These are phyloP conservation scores for Camelus bactrianus DNA, from an alignment of 2,113 vertebrate species.

Conservation along the genomic window DNA sequence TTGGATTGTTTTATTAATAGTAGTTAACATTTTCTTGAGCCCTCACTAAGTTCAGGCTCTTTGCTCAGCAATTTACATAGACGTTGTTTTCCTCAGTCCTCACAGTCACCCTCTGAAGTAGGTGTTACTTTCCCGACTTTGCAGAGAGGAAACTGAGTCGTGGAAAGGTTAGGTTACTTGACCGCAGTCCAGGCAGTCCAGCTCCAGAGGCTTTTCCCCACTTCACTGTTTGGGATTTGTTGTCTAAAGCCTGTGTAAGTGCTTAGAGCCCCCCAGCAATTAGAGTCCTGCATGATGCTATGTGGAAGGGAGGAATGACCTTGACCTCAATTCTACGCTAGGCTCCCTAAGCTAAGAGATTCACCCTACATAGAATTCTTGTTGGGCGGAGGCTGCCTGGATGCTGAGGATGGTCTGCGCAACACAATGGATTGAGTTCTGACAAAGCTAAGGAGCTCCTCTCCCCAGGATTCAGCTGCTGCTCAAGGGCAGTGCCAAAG, in stretches of 20 bases:
- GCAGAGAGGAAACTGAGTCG: neutral
- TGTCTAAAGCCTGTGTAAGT: neutral
- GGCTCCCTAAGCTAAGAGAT: neutral
- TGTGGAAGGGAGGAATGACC: neutral
- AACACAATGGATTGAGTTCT: neutral
- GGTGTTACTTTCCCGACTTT: neutral
- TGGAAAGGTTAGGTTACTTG: neutral
- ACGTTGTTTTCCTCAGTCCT: neutral
- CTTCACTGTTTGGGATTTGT: neutral
- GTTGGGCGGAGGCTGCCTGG: neutral
- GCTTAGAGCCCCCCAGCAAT: neutral
- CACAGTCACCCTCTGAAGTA: neutral
- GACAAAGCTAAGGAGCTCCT: neutral
- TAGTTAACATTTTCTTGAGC: neutral
- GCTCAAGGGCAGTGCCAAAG: neutral
- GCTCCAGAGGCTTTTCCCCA: neutral
- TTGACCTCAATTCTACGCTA: neutral
- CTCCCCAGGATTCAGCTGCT: neutral
- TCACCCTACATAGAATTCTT: neutral
- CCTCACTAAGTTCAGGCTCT: neutral
- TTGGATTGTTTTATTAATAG: constrained; percentile 1
- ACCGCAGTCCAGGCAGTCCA: neutral
- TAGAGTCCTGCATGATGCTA: neutral
- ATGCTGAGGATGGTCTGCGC: neutral
- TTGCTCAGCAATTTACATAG: neutral